Conservation (phyloP, 2,113 vertebrate species). For the Ochotona princeps region DNA sequence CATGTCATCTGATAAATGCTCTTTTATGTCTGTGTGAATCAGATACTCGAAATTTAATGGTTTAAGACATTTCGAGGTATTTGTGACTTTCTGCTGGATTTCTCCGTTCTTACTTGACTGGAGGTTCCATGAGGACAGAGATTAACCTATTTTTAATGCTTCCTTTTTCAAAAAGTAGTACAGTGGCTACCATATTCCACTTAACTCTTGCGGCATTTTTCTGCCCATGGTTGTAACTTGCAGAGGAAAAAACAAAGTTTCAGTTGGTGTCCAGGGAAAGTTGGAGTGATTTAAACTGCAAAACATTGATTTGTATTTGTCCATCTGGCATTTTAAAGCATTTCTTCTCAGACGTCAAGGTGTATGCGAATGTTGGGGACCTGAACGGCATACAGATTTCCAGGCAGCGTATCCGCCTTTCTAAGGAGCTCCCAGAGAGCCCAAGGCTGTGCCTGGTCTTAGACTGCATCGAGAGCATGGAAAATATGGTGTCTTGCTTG, state of each 20-base stretch:
- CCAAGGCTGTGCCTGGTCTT: not conserved
- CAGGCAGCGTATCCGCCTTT: not conserved
- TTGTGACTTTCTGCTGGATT: not conserved
- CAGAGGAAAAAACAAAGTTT: not conserved
- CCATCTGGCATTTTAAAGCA: not conserved
- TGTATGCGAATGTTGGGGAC: not conserved
- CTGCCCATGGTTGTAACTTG: not conserved
- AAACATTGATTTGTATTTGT: not conserved
- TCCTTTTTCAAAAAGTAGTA: not conserved
- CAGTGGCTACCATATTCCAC: not conserved
- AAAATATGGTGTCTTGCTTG: no score
- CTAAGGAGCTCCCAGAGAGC: not conserved
- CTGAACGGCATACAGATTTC: not conserved
- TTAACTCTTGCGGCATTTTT: not conserved
- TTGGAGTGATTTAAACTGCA: not conserved
- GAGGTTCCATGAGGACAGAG: not conserved
- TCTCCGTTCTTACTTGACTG: not conserved
- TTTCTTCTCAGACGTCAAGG: not conserved
- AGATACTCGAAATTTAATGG: conserved; percentile 1
- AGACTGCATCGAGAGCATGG: not conserved
- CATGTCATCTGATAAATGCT: not conserved
- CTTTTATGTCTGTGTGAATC: conserved; percentile 33
- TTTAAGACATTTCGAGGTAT: not conserved
- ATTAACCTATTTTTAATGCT: not conserved
- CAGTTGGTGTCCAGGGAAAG: not conserved